Conservation (phyloP, 2,113 vertebrate genomes). For the Bombycilla garrulus region DNA sequence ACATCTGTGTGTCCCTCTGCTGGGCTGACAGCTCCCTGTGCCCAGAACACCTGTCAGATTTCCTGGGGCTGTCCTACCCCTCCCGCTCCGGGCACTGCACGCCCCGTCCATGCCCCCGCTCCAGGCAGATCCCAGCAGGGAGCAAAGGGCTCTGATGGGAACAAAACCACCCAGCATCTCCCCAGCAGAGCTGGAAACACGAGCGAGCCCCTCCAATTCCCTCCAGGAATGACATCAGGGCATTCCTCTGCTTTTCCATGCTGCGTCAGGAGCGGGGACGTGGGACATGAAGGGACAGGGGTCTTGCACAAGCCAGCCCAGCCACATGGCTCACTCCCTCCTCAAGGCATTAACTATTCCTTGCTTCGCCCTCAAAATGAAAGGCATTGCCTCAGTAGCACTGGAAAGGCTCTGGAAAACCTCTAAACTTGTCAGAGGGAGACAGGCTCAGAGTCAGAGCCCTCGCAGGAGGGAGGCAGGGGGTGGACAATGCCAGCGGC, state of each 20-base stretch:
- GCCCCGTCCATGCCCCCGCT: neutral
- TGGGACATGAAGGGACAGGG: neutral
- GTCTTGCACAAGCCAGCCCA: neutral
- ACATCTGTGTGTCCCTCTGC: neutral
- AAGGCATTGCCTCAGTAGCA: neutral
- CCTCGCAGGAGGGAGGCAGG: neutral
- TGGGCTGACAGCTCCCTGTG: neutral
- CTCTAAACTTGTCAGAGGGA: neutral
- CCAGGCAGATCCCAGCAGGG: neutral
- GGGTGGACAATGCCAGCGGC: neutral
- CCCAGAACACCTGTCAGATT: neutral
- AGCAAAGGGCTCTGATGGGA: neutral
- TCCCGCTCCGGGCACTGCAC: neutral
- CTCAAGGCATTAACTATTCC: neutral
- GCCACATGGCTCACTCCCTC: rapidly evolving
- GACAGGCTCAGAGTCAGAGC: neutral
- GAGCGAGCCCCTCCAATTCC: neutral
- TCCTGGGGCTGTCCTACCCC: neutral
- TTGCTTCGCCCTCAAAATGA: neutral
- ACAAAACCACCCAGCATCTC: neutral
- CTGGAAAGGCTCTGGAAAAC: neutral
- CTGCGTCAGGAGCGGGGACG: neutral
- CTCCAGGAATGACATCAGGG: neutral
- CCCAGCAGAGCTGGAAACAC: neutral
- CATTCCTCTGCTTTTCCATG: neutral